Conservation (phyloP, 2,113 vertebrate species). For the Lepus europaeus region DNA sequence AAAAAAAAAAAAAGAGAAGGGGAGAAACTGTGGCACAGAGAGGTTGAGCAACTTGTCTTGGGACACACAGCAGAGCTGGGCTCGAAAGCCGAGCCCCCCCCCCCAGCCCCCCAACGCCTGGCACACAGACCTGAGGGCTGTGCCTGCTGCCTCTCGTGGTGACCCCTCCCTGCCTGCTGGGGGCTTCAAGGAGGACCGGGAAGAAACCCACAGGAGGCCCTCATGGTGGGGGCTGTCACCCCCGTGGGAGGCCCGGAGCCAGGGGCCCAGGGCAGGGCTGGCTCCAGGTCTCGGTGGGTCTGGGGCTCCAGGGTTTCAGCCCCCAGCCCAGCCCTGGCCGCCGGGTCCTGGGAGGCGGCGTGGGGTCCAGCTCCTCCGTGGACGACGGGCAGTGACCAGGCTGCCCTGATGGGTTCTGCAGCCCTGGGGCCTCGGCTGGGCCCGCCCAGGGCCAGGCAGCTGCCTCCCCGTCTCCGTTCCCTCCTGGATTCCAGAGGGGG, state of each 20-base stretch:
- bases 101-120: neutral
- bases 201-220: neutral
- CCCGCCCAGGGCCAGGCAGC: slow-evolving; percentile 1
- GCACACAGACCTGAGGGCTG: neutral
- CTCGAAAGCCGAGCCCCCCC: neutral
- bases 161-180: neutral
- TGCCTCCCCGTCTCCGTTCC: slow-evolving; percentile 63
- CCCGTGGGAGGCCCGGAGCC: too few species aligned
- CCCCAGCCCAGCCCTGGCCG: neutral
- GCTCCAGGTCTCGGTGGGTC: too few species aligned
- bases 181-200: neutral
- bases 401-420: slow-evolving; percentile 73
- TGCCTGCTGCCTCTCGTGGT: neutral
- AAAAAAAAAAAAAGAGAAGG: too few species aligned
- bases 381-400: slow-evolving; percentile 63
- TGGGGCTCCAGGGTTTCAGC: neutral
- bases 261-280: too few species aligned
- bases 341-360: slow-evolving; percentile 10
- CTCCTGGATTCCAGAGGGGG: slow-evolving; percentile 56
- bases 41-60: neutral
- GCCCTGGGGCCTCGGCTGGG: neutral
- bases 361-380: slow-evolving; percentile 28
- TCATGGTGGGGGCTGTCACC: too few species aligned
- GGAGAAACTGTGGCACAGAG: neutral
- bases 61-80: slow-evolving; percentile 37